Evolutionary conservation across 2,113 vertebrate species (phyloP).

Genomic region (Circaetus cinerascens): DNA sequence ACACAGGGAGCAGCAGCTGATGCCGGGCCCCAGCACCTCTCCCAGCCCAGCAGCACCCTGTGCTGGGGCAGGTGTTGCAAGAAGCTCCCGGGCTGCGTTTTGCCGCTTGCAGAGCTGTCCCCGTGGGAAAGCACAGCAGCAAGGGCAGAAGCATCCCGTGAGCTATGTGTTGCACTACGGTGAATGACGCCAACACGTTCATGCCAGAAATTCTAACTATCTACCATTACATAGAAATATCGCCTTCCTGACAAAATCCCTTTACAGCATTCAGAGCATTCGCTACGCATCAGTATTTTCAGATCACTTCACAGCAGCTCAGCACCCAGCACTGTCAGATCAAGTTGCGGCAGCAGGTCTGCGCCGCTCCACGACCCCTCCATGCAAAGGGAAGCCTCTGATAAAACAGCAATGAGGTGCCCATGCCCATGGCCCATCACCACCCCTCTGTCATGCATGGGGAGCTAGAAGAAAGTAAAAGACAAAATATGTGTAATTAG

Average conservation of each 20-base stretch:
- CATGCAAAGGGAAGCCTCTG: not conserved
- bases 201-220: not conserved
- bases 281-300: not conserved
- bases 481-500: not conserved
- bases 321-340: not conserved
- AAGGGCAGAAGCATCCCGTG: not conserved
- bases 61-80: not conserved
- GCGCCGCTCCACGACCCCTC: fast-evolving
- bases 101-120: not conserved
- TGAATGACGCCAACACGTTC: fast-evolving
- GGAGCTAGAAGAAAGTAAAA: not conserved
- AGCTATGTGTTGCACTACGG: fast-evolving
- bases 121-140: not conserved
- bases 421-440: fast-evolving
- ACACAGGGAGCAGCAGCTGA: not conserved
- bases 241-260: not conserved
- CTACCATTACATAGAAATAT: not conserved
- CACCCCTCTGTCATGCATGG: not conserved
- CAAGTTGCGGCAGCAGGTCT: not conserved
- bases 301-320: not conserved
- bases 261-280: not conserved
- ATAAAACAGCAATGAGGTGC: fast-evolving
- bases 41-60: not conserved
- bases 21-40: fast-evolving
- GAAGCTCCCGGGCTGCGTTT: not conserved